Evolutionary conservation across 2,888 invertebrate genomes (phyloP).

Genomic region (Invenusta paracnida): DNA sequence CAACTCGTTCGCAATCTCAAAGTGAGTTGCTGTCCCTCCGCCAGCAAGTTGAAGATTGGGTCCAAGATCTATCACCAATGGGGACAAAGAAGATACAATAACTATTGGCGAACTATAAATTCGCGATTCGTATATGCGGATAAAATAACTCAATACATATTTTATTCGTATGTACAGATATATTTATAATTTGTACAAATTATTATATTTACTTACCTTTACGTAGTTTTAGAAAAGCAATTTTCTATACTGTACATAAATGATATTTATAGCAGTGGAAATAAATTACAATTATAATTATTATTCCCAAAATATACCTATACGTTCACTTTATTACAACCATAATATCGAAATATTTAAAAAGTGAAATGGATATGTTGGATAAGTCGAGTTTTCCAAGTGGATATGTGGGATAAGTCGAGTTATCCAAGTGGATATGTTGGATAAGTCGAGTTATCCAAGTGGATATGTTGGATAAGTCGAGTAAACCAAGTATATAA

Average conservation of each 20-base stretch:
- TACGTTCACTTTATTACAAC: background rate
- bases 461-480: too few relatives aligned
- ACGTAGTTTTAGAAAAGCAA: background rate
- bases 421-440: background rate
- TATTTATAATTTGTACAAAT: background rate
- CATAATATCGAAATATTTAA: background rate
- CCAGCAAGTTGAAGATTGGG: background rate
- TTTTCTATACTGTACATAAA: background rate
- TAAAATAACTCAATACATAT: background rate
- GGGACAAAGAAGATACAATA: background rate
- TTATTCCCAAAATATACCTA: background rate
- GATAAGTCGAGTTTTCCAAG: background rate
- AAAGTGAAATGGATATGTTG: background rate
- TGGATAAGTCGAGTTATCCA: background rate
- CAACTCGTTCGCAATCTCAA: background rate
- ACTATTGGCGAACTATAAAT: background rate
- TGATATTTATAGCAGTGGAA: background rate
- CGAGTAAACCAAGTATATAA: too few relatives aligned
- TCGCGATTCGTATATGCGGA: too few relatives aligned
- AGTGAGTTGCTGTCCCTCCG: background rate
- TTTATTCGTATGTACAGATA: background rate
- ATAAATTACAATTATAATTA: background rate
- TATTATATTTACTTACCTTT: background rate
- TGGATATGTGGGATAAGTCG: background rate
- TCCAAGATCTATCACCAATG: background rate